Evolutionary conservation across 2,113 vertebrate genomes (phyloP).

Genomic region (Anarhynchus alexandrinus): DNA sequence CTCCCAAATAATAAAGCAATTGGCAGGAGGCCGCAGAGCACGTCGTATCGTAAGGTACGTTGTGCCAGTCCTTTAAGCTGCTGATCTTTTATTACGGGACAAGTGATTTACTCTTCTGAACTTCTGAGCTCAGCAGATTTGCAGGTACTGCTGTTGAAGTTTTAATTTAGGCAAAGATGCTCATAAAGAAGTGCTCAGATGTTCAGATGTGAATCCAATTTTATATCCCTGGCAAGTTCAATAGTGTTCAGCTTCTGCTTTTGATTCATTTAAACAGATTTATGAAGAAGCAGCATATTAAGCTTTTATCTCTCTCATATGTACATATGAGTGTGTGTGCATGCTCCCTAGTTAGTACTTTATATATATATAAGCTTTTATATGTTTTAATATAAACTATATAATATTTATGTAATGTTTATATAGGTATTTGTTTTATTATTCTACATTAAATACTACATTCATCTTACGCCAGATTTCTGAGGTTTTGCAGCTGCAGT

Average conservation of each 20-base stretch:
- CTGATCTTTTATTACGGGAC: neutral
- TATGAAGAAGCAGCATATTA: neutral
- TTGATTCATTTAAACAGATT: neutral
- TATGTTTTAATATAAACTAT: neutral
- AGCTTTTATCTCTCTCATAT: neutral
- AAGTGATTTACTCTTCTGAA: neutral
- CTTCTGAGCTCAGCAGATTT: conserved; percentile 14
- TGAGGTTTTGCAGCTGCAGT: neutral
- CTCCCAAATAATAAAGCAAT: neutral
- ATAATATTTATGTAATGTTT: neutral
- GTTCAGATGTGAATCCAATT: conserved; percentile 11
- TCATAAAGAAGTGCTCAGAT: neutral
- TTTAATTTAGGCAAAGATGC: conserved; percentile 27
- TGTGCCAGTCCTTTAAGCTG: neutral
- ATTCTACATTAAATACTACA: neutral
- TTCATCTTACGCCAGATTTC: neutral
- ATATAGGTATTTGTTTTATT: neutral
- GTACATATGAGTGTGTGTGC: neutral
- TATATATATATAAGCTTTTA: neutral
- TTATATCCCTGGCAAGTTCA: neutral
- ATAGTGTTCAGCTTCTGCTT: neutral
- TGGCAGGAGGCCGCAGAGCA: neutral
- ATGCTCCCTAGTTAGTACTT: neutral
- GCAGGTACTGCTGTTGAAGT: neutral
- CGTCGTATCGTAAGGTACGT: neutral